Percentiles rank a stretch among this genome's conserved stretches.
These are phyloP conservation scores for Bufo gargarizans DNA, from an alignment of 2,113 vertebrate genomes.

Conservation along the genomic window DNA sequence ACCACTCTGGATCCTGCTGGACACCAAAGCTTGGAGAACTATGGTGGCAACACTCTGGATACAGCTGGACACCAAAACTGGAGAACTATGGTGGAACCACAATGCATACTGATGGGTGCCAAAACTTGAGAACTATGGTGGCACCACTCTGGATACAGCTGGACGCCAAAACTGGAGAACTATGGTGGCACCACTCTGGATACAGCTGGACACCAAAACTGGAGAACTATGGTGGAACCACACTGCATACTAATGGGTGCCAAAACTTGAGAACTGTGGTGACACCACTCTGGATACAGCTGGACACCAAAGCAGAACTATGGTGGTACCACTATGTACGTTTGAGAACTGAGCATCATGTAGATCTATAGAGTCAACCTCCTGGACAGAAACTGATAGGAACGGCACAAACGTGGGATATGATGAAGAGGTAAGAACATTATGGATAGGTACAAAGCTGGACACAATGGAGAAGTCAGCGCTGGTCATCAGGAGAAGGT, in stretches of 20 bases:
- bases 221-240: too few species aligned
- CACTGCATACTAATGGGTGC: too few species aligned
- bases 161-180: not conserved
- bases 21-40: too few species aligned
- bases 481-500: not conserved
- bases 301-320: not conserved
- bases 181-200: not conserved
- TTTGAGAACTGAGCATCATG: not conserved
- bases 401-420: not conserved
- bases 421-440: not conserved
- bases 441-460: not conserved
- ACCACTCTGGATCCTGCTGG: too few species aligned
- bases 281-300: not conserved
- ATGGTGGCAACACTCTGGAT: too few species aligned
- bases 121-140: too few species aligned
- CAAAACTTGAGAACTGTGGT: not conserved
- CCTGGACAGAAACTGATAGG: not conserved
- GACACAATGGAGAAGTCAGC: not conserved
- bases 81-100: not conserved
- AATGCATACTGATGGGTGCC: not conserved
- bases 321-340: not conserved
- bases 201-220: not conserved
- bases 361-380: not conserved
- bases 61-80: not conserved
- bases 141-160: not conserved